Base-by-base conservation (phyloP, 2,888 invertebrate genomes). In the Andrena camellia region DNA sequence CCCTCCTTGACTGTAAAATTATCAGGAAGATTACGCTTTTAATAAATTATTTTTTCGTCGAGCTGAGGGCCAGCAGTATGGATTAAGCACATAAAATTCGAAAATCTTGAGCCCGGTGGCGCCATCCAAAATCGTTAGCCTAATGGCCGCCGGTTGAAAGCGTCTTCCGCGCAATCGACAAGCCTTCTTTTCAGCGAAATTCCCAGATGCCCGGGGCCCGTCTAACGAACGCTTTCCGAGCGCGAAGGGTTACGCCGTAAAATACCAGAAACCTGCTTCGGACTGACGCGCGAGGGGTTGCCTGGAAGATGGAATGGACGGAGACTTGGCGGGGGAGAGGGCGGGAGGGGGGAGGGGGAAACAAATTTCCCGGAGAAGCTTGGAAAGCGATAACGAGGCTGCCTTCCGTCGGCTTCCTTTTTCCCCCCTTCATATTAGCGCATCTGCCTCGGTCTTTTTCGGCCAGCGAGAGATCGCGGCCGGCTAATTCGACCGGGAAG, bases 361-460 rank as follows among this genome's bases (percentile, higher is more conserved):
- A 78, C 57, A 83, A 72, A 84, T 83, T 84, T 66, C 31, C 59
- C 70, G 48, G 35, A 31, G 72, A 57, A 81, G 23, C 66, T 70
- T 52, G 78, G 63, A 69, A 84, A 82, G 82, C 83, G 82, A 84
- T 84, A 84, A 84, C 74, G 69, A 78, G 74, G 31, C 23, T 20
- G 50, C 71, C 64, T 62, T 42, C 35, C 42, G 33, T 69, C 63
- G 20, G 29, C 35, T 50, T 62, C 73, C 52, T 69, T 70, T 69
- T 63, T 59, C 57, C 35, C 82, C 50, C 69, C 60, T 78, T 54
- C 75, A 62, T 71, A 72, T 78, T 83, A 78, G 72, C 72, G 59
- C 68, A 60, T 76, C 48, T 69, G 42, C 50, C 54, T 8, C 10
- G 52, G 62, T 54, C 33, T 72, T 75, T 59, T 31, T 26, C 48